phyloP scores from a whole-genome alignment of 2,113 vertebrate genomes.

The Copsychus sechellarum region DNA sequence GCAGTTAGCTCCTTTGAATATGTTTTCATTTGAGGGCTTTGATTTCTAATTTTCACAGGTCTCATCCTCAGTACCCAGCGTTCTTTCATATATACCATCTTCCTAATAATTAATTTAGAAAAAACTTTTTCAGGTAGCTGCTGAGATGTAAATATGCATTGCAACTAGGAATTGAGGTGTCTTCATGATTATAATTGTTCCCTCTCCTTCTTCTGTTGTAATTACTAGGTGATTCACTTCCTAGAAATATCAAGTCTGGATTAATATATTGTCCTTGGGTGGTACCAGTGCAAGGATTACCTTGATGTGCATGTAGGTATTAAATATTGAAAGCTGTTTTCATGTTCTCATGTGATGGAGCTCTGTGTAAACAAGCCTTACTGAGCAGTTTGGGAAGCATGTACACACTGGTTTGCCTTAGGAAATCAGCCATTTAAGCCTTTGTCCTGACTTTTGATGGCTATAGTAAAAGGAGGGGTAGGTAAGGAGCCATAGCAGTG shows the following conservation, averaged over 20 bases:
- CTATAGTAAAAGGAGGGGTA: neutral
- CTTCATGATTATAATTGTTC: neutral
- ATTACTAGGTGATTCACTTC: neutral
- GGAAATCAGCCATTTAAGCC: conserved; percentile 41
- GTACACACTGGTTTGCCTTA: neutral
- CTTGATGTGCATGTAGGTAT: conserved; percentile 5
- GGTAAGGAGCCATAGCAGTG: neutral
- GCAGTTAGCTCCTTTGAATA: neutral
- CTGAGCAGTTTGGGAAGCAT: neutral
- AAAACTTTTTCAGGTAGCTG: neutral
- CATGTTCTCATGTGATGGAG: neutral
- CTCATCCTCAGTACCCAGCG: neutral
- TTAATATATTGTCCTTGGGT: conserved; percentile 15
- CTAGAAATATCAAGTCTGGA: neutral
- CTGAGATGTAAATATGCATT: neutral
- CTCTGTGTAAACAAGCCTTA: neutral
- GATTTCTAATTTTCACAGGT: neutral
- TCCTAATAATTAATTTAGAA: neutral
- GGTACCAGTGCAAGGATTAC: neutral
- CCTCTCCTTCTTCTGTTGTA: neutral
- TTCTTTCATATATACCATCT: neutral
- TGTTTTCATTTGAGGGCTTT: neutral
- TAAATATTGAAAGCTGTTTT: conserved; percentile 60
- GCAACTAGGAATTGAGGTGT: neutral
- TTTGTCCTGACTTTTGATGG: conserved; percentile 8